Base-by-base conservation (phyloP, 2,888 invertebrate genomes). In the Cacoxenus indagator region DNA sequence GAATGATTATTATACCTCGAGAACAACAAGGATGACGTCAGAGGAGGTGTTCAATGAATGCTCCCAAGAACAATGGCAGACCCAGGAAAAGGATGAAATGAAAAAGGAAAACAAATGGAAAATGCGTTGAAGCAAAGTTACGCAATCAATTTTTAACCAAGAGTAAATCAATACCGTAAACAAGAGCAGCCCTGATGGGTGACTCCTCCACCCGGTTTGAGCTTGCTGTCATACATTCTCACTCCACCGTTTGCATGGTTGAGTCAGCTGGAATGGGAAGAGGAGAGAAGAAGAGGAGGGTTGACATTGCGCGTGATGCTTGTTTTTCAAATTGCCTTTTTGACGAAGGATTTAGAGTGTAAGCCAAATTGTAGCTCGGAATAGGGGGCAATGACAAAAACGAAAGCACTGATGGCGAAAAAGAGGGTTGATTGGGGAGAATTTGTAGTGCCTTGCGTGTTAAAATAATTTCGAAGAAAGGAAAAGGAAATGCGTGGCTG, bases 311-410 rank as follows among this genome's bases (percentile, higher is more conserved):
- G 76, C 78, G 78, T 82, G 78, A 76, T 76, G 72, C 78, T 84
- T 78, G 76, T 81, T 84, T 51, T 81, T 78, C 76, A 82, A 85
- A 82, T 84, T 85, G 84, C 84, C 84, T 85, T 84, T 76, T 76
- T 67, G 69, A 65, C 48, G 54, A 57, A 64, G 65, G 65, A 57
- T 66, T 64, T 70, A 68, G 62, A 59, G 64, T 68, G 68, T 59
- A 69, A 37, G 59, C 59, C 17, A 48, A 37, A 37, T n/a, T 8
- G 17, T 17, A 55, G 46, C 62, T 45, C 68, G 54, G 54, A 26
- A 19, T 43, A 65, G 37, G 55, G 64, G 65, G 4, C 78, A 73
- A 82, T 78, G 77, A 75, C 71, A 57, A 22, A 62, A 64, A 48
- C 9, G 64, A 22, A 46, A 43, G 6, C 48, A 26, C 27, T 3